phyloP scores from a whole-genome alignment of 2,797 vertebrate genomes.

The Poecilia gillii region DNA sequence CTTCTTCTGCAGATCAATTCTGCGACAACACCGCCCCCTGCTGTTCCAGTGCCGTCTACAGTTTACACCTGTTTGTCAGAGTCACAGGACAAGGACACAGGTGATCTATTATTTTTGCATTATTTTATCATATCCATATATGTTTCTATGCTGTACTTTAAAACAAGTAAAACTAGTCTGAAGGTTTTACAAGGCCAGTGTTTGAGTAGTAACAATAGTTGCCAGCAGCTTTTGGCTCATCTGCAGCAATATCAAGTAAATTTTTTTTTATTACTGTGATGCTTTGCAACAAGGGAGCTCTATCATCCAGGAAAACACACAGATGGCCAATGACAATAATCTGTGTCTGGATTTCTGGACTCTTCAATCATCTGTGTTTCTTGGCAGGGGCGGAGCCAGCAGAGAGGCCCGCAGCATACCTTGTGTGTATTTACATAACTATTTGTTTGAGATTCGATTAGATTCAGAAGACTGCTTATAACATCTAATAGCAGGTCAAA shows the following conservation, averaged over 20 bases:
- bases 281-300: background rate
- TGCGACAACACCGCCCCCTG: slow-evolving; percentile 55
- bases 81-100: background rate
- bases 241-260: background rate
- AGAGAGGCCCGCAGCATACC: too few relatives aligned
- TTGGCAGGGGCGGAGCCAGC: background rate
- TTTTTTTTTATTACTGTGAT: background rate
- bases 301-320: background rate
- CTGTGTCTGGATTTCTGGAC: background rate
- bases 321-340: background rate
- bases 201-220: background rate
- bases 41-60: background rate
- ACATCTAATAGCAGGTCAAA: too few relatives aligned
- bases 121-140: background rate
- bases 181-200: background rate
- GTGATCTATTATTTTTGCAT: background rate
- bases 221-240: background rate
- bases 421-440: too few relatives aligned
- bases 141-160: background rate
- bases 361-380: background rate
- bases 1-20: background rate
- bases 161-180: background rate
- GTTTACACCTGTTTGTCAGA: background rate
- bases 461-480: too few relatives aligned
- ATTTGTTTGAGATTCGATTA: too few relatives aligned